Percentiles rank a stretch among this genome's conserved stretches.
Conservation (phyloP, 53 echinoderm and acorn worm species). For the Echinarachnius parma region DNA sequence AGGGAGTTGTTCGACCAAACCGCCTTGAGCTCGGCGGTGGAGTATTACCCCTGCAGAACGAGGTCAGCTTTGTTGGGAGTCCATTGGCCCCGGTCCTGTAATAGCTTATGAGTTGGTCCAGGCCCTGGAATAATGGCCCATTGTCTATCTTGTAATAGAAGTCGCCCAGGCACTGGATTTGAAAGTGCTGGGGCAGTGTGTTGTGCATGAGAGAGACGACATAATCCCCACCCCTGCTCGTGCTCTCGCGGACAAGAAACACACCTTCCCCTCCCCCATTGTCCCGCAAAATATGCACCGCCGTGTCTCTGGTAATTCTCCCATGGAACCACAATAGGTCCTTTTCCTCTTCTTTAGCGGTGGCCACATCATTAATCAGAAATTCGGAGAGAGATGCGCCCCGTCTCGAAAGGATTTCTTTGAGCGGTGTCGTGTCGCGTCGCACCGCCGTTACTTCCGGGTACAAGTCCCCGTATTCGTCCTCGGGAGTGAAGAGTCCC, state of each 20-base stretch:
- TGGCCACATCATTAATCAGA: constrained; percentile 59
- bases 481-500: constrained; percentile 49
- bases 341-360: constrained; percentile 76
- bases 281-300: constrained; percentile 78
- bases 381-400: constrained; percentile 63
- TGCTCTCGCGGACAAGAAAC: constrained; percentile 88
- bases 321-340: constrained; percentile 90
- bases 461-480: constrained; percentile 59
- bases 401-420: constrained; percentile 53
- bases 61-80: constrained; percentile 75
- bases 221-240: constrained; percentile 77
- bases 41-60: constrained; percentile 73
- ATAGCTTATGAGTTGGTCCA: constrained; percentile 82
- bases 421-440: constrained; percentile 46
- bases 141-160: constrained; percentile 89
- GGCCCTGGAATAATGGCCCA: constrained; percentile 85
- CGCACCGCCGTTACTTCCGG: constrained; percentile 59
- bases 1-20: constrained; percentile 80
- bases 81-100: constrained; percentile 80
- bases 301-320: constrained; percentile 85
- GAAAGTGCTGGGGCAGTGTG: constrained; percentile 80
- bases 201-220: constrained; percentile 89
- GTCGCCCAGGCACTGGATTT: constrained; percentile 90
- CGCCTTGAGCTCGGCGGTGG: constrained; percentile 76
- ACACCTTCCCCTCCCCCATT: constrained; percentile 70